These are phyloP conservation scores for Oncorhynchus mykiss DNA, from an alignment of 2,113 vertebrate species.

Conservation along the genomic window DNA sequence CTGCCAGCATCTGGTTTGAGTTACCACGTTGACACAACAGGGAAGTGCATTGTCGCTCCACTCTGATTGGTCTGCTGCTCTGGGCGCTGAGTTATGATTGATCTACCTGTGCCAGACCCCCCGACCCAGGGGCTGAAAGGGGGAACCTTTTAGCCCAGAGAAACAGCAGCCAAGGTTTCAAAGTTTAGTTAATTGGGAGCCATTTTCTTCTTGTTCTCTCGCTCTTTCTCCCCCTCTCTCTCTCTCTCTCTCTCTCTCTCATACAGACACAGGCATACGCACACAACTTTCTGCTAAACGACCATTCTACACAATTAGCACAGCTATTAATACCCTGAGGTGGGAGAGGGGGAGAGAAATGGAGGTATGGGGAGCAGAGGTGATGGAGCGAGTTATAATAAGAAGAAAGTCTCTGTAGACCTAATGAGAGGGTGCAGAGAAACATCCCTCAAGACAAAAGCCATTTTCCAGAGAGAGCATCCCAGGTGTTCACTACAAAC, in stretches of 20 bases:
- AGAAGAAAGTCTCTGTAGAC: neutral
- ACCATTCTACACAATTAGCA: conserved; percentile 45
- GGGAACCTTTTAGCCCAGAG: conserved; percentile 38
- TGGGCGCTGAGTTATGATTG: conserved; percentile 70
- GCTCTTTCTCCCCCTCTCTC: neutral
- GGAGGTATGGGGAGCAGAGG: neutral
- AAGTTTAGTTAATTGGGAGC: conserved; percentile 60
- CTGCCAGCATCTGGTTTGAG: conserved; percentile 65
- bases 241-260: conserved; percentile 2
- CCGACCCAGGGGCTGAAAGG: conserved; percentile 48
- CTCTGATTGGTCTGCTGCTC: conserved; percentile 66
- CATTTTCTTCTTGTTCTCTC: conserved; percentile 39
- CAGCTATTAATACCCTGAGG: conserved; percentile 37
- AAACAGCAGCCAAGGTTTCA: conserved; percentile 55
- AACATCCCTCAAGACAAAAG: no score
- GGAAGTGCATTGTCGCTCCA: conserved; percentile 64
- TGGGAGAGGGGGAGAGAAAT: conserved; percentile 3
- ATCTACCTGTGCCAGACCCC: conserved; percentile 66
- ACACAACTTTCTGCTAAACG: conserved; percentile 3
- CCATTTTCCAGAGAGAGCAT: no score
- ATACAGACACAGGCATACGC: conserved; percentile 10
- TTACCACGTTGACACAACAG: conserved; percentile 60
- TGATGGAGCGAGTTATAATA: neutral
- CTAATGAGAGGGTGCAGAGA: no score
- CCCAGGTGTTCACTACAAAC: no score